phyloP scores from a whole-genome alignment of 2,797 vertebrate species.

The Platalea minor region DNA sequence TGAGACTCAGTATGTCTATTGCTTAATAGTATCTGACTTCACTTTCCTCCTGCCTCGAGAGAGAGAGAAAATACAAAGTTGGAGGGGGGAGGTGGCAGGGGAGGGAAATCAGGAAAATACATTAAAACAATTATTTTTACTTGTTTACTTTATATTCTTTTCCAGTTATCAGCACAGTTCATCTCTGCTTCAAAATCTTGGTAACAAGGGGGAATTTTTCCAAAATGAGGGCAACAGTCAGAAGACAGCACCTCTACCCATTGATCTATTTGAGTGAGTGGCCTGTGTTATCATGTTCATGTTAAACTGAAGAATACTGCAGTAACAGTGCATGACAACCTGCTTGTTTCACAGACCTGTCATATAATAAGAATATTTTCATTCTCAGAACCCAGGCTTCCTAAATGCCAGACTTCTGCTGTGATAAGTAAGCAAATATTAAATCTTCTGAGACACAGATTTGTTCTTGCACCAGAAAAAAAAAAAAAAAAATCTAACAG shows the following conservation, averaged over 20 bases:
- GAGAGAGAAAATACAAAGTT: neutral
- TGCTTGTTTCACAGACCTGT: neutral
- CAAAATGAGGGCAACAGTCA: neutral
- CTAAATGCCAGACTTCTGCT: neutral
- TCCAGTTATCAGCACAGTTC: neutral
- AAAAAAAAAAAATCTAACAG: neutral
- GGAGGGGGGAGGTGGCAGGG: rapidly evolving
- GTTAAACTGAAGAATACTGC: neutral
- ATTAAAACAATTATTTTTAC: neutral
- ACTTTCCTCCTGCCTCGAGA: neutral
- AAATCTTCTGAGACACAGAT: neutral
- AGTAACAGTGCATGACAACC: neutral
- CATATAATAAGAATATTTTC: neutral
- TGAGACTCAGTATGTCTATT: neutral
- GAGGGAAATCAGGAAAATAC: neutral
- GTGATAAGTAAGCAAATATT: neutral
- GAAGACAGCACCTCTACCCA: neutral
- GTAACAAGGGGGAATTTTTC: neutral
- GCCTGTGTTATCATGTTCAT: neutral
- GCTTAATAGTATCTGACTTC: neutral
- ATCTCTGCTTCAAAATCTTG: neutral
- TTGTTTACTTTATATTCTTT: neutral
- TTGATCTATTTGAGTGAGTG: neutral
- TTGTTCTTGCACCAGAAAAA: neutral
- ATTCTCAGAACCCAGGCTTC: neutral